Percentiles rank a stretch among this genome's conserved stretches.
phyloP scores from a whole-genome alignment of 1,140 invertebrate genomes.

The Dendrolimus punctatus region DNA sequence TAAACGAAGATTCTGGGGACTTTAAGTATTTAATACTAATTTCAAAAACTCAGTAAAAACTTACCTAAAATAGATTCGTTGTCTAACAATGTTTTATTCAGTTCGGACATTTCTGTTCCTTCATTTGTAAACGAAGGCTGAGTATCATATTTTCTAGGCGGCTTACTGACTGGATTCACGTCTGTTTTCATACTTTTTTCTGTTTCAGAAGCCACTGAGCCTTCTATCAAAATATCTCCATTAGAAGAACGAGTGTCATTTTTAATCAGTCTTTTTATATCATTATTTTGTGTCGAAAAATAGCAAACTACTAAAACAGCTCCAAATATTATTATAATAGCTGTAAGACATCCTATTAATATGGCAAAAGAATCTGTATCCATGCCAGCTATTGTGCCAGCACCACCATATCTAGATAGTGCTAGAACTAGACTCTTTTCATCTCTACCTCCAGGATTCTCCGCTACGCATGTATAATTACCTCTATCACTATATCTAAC shows the following conservation, averaged over 20 bases:
- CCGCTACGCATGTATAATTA: slow-evolving; percentile 88
- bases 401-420: slow-evolving; percentile 69
- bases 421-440: slow-evolving; percentile 81
- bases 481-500: slow-evolving; percentile 84
- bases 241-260: slow-evolving; percentile 75
- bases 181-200: slow-evolving; percentile 84
- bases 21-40: background rate
- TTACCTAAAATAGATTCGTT: slow-evolving; percentile 78
- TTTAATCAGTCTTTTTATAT: slow-evolving; percentile 73
- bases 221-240: slow-evolving; percentile 74
- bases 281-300: slow-evolving; percentile 76
- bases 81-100: slow-evolving; percentile 83
- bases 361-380: slow-evolving; percentile 65
- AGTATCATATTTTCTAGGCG: slow-evolving; percentile 77
- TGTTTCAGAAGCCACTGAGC: slow-evolving; percentile 75
- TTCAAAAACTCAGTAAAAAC: slow-evolving; percentile 19
- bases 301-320: slow-evolving; percentile 76
- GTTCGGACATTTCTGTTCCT: slow-evolving; percentile 84
- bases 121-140: slow-evolving; percentile 76
- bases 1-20: no score
- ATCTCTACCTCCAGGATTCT: slow-evolving; percentile 87
- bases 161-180: slow-evolving; percentile 85
- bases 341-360: slow-evolving; percentile 67
- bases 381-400: slow-evolving; percentile 55
- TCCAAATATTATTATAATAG: slow-evolving; percentile 73